A percentile compares a stretch with the other conserved stretches of the same genome.
Conservation (phyloP, 53 echinoderm and acorn worm species). For the Luidia sarsii region DNA sequence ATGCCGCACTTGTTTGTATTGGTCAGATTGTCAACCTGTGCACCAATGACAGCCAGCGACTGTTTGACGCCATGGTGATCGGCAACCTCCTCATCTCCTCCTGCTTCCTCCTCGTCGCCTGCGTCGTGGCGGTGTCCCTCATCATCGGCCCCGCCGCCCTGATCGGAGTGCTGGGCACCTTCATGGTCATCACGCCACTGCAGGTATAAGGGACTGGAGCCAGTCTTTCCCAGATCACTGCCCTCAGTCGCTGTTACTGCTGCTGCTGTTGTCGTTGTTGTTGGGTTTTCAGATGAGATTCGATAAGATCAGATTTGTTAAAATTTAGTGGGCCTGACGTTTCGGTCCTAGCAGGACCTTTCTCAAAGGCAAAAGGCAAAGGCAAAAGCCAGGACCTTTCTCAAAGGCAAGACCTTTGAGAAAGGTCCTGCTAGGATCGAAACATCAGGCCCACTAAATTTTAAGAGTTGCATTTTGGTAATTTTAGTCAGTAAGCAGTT, state of each 20-base stretch:
- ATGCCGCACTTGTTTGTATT: no score
- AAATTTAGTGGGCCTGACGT: no score
- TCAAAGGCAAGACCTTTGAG: no score
- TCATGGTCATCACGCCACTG: constrained; percentile 76
- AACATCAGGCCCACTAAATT: no score
- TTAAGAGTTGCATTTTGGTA: no score
- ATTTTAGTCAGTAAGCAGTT: no score
- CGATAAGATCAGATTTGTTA: neutral
- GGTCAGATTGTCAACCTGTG: constrained; percentile 98
- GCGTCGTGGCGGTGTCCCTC: constrained; percentile 60
- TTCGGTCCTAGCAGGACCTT: no score
- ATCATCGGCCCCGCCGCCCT: constrained; percentile 85
- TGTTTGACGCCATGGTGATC: constrained; percentile 79
- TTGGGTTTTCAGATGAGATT: neutral
- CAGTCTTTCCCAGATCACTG: constrained; percentile 56
- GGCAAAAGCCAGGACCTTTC: no score
- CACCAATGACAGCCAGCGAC: constrained; percentile 93
- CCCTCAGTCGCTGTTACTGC: neutral
- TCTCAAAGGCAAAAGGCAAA: no score
- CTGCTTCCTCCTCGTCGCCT: constrained; percentile 65
- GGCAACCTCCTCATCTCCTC: constrained; percentile 82
- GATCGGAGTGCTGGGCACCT: constrained; percentile 74
- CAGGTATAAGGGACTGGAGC: constrained; percentile 67
- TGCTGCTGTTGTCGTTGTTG: neutral
- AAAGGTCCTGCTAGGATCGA: no score